Evolutionary conservation across 2,888 invertebrate species (phyloP).

Genomic region (Conops quadrifasciatus): DNA sequence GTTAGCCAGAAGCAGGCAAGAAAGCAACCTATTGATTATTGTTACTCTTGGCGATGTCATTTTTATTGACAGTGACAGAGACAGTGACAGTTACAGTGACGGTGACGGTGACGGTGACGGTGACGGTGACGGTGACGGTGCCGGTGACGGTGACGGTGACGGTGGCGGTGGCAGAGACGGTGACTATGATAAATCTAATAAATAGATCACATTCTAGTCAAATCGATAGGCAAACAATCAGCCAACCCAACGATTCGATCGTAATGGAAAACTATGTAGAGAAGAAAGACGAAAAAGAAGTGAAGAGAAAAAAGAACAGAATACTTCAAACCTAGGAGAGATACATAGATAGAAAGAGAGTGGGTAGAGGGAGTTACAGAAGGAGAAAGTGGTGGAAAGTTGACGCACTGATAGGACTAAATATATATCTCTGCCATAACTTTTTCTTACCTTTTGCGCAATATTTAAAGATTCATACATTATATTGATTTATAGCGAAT

Average conservation of each 20-base stretch:
- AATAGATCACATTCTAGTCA: conserved; percentile 33
- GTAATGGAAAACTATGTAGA: neutral
- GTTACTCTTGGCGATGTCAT: neutral
- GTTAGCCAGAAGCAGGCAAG: neutral
- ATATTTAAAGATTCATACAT: neutral
- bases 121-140: conserved; percentile 19
- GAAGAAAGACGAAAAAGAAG: neutral
- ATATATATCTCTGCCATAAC: too few relatives aligned
- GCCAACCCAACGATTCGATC: neutral
- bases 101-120: too few relatives aligned
- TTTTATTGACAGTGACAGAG: neutral
- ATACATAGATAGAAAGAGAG: neutral
- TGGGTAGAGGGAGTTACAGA: neutral
- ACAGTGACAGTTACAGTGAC: too few relatives aligned
- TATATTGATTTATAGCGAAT: neutral
- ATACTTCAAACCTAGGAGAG: neutral
- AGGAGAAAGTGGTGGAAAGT: neutral
- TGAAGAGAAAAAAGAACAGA: conserved; percentile 1
- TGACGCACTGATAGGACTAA: too few relatives aligned
- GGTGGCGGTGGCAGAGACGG: neutral
- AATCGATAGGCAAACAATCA: neutral
- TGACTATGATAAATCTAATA: conserved; percentile 39
- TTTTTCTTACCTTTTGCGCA: too few relatives aligned
- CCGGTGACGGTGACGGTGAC: too few relatives aligned
- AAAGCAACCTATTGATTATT: neutral